Evolutionary conservation across 1,140 invertebrate genomes (phyloP).

Genomic region (Halictus rubicundus): DNA sequence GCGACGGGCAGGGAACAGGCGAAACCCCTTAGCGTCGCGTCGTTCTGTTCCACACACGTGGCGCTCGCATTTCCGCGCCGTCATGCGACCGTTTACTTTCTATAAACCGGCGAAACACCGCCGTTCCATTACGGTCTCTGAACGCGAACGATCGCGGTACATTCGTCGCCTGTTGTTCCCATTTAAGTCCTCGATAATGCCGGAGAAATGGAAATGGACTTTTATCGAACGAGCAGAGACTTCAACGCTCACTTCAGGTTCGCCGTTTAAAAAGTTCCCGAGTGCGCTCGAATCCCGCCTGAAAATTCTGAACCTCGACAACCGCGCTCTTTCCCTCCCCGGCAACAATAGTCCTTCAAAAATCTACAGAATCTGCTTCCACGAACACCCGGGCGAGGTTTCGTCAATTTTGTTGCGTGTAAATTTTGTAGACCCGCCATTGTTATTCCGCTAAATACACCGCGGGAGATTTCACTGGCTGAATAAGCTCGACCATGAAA

Average conservation of each 20-base stretch:
- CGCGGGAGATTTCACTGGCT: too few relatives aligned
- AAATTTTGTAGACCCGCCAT: too few relatives aligned
- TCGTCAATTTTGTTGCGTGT: too few relatives aligned
- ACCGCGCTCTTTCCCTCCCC: too few relatives aligned
- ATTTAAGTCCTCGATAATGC: conserved; percentile 17
- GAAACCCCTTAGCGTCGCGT: conserved; percentile 50
- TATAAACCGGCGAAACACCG: conserved; percentile 33
- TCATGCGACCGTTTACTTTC: conserved; percentile 43
- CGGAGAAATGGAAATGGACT: neutral
- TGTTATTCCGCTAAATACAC: too few relatives aligned
- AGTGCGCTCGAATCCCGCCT: neutral
- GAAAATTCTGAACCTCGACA: neutral
- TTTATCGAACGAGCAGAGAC: neutral
- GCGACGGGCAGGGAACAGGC: conserved; percentile 66
- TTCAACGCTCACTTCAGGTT: neutral
- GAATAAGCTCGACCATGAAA: neutral
- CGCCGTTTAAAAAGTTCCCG: neutral
- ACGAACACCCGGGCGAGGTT: too few relatives aligned
- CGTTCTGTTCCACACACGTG: neutral
- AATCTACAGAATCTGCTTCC: too few relatives aligned
- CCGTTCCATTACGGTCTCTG: conserved; percentile 26
- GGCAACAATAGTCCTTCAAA: too few relatives aligned
- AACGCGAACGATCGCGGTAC: conserved; percentile 1
- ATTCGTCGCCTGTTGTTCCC: conserved; percentile 15
- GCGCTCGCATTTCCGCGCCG: conserved; percentile 6